phyloP scores from a whole-genome alignment of 2,888 invertebrate species.

The Plutella xylostella region DNA sequence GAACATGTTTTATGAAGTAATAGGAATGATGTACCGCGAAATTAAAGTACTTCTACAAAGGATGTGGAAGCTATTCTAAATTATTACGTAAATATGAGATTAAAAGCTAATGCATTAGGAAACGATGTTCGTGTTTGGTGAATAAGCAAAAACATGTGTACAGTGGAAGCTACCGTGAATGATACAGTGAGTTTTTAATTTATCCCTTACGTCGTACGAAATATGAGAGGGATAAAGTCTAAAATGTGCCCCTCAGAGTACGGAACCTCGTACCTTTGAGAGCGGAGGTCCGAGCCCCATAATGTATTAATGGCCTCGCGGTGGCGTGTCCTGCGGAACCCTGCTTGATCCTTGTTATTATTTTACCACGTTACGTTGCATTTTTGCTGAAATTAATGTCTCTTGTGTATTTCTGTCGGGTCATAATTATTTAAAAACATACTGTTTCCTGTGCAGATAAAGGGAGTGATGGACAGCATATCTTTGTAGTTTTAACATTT shows the following conservation, averaged over 20 bases:
- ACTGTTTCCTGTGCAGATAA: no score
- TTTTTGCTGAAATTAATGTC: slow-evolving; percentile 9
- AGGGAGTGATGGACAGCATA: no score
- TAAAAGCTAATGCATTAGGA: slow-evolving; percentile 49
- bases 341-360: slow-evolving; percentile 31
- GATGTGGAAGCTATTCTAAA: no score
- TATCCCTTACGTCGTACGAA: no score
- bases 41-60: no score
- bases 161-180: no score
- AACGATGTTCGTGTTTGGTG: slow-evolving; percentile 43
- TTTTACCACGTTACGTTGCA: slow-evolving; percentile 24
- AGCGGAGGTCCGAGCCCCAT: slow-evolving; percentile 32
- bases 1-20: no score
- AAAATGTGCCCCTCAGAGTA: neutral
- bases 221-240: neutral
- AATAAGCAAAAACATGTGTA: slow-evolving; percentile 45
- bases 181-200: no score
- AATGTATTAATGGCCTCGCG: slow-evolving; percentile 43
- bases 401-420: no score
- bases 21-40: no score
- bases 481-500: no score
- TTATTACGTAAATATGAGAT: slow-evolving; percentile 57
- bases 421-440: no score
- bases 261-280: slow-evolving; percentile 19
- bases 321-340: slow-evolving; percentile 27